Conservation (phyloP, 2,113 vertebrate species). For the Strigops habroptila region DNA sequence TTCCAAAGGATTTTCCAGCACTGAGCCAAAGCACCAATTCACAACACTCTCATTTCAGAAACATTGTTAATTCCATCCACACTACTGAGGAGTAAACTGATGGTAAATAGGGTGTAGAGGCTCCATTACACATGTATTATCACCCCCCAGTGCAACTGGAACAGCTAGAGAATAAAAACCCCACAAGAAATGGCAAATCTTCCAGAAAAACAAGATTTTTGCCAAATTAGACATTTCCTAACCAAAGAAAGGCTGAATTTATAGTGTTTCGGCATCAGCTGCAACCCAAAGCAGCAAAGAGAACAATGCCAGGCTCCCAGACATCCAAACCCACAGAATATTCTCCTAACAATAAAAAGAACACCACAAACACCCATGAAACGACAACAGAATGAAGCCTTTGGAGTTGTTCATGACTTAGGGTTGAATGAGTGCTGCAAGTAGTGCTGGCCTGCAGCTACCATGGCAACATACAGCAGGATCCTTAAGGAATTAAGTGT, state of each 20-base stretch:
- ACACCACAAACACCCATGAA: not conserved
- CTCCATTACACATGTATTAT: not conserved
- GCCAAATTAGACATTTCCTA: not conserved
- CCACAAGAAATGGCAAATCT: not conserved
- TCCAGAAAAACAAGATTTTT: not conserved
- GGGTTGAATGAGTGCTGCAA: not conserved
- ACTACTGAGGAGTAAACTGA: not conserved
- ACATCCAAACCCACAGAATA: not conserved
- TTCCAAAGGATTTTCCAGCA: not conserved
- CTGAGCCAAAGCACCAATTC: not conserved
- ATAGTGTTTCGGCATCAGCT: not conserved
- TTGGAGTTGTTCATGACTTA: not conserved
- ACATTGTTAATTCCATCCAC: not conserved
- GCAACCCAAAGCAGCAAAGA: not conserved
- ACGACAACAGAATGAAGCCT: not conserved
- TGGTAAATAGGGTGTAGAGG: not conserved
- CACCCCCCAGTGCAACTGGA: not conserved
- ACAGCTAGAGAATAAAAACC: not conserved
- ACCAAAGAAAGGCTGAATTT: not conserved
- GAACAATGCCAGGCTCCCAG: not conserved
- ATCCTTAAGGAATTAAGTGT: not conserved
- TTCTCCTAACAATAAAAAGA: not conserved
- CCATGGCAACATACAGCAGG: not conserved
- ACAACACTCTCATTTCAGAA: not conserved
- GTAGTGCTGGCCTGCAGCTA: fast-evolving